These are phyloP conservation scores for Momotus momota DNA, from an alignment of 2,797 vertebrate genomes.

Conservation along the genomic window DNA sequence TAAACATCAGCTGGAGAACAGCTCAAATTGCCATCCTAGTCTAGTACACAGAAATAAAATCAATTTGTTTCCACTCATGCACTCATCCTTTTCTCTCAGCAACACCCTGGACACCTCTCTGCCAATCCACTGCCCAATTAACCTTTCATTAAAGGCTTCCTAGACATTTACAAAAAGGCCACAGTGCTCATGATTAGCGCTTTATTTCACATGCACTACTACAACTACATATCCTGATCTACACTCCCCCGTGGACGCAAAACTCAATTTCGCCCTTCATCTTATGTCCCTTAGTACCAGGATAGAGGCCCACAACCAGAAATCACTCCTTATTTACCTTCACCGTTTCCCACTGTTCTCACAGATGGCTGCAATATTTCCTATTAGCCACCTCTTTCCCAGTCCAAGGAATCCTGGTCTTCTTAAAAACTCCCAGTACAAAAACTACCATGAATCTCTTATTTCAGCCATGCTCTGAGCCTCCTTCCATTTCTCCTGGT, in stretches of 20 bases:
- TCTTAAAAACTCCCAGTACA: background rate
- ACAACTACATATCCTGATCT: background rate
- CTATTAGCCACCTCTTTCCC: background rate
- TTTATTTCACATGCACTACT: background rate
- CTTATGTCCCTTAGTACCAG: background rate
- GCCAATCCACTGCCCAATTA: background rate
- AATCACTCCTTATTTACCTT: background rate
- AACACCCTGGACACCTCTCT: background rate
- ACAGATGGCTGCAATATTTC: background rate
- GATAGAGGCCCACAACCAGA: background rate
- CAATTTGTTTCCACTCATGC: background rate
- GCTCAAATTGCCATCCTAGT: background rate
- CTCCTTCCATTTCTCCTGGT: background rate
- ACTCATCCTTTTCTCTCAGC: background rate
- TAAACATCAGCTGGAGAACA: background rate
- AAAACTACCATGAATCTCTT: fast-evolving
- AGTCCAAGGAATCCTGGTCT: background rate
- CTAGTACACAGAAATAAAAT: background rate
- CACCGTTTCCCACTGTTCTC: background rate
- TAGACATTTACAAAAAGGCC: slow-evolving; percentile 21
- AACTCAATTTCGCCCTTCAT: background rate
- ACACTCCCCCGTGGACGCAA: background rate
- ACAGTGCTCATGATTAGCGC: background rate
- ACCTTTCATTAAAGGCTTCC: slow-evolving; percentile 47
- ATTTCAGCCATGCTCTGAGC: background rate